phyloP scores from a whole-genome alignment of 2,888 invertebrate species.

The Epinotia demarniana region DNA sequence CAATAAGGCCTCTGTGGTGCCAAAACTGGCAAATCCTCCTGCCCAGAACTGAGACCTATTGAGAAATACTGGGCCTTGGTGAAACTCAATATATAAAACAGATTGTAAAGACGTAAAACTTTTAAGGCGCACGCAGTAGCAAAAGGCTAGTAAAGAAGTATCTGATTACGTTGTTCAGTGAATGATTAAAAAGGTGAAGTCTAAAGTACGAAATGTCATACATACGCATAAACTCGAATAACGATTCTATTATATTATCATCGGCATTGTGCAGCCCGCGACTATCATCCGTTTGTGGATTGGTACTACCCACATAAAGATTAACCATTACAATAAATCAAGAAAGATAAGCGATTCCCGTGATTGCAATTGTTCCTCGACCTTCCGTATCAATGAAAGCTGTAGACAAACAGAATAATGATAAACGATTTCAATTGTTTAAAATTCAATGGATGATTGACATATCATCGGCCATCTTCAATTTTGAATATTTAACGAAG shows the following conservation, averaged over 20 bases:
- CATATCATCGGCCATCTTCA: conserved; percentile 59
- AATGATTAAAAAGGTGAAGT: conserved; percentile 8
- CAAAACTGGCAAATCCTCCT: no score
- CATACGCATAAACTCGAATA: neutral
- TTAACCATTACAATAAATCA: conserved; percentile 1
- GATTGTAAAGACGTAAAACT: conserved; percentile 1
- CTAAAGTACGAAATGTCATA: conserved; percentile 4
- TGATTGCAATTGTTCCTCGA: conserved; percentile 31
- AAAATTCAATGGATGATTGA: conserved; percentile 73
- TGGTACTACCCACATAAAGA: neutral
- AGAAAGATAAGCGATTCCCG: conserved; percentile 20
- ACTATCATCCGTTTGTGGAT: no score
- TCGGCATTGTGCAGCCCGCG: no score
- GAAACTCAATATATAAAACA: neutral
- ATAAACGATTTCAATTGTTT: conserved; percentile 61
- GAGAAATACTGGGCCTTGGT: conserved; percentile 1
- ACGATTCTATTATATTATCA: no score
- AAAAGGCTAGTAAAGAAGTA: no score
- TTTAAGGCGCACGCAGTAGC: neutral
- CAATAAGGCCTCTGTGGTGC: no score
- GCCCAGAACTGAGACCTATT: neutral
- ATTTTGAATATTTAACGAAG: conserved; percentile 31
- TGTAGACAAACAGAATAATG: conserved; percentile 26
- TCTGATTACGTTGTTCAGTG: neutral
- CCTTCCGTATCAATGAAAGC: conserved; percentile 39